Evolutionary conservation across 2,113 vertebrate species (phyloP).

Genomic region (Myrmecobius fasciatus): DNA sequence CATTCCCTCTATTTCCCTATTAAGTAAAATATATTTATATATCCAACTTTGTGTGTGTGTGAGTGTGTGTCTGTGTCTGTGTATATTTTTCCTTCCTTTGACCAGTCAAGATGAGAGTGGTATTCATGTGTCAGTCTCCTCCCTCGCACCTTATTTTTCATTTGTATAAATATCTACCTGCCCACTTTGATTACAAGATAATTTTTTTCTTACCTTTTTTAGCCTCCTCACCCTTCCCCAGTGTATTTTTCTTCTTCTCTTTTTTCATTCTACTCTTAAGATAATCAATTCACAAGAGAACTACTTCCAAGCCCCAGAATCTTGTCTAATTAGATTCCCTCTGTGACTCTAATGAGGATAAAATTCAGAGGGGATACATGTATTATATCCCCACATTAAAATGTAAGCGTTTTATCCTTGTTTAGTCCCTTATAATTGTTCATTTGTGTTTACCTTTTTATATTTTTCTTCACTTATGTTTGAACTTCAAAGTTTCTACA

Average conservation of each 20-base stretch:
- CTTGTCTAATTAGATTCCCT: background rate
- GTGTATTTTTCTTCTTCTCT: background rate
- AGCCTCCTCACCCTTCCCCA: background rate
- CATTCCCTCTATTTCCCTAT: background rate
- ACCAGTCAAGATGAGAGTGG: background rate
- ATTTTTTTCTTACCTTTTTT: background rate
- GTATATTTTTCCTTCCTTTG: background rate
- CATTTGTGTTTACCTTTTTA: background rate
- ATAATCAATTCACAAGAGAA: background rate
- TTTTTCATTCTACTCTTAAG: background rate
- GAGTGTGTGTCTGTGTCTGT: too few relatives aligned
- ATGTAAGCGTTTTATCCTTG: background rate
- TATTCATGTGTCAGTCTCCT: background rate
- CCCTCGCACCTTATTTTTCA: background rate
- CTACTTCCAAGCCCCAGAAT: background rate
- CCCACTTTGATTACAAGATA: background rate
- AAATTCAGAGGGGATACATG: background rate
- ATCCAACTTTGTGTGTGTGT: too few relatives aligned
- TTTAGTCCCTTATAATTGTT: background rate
- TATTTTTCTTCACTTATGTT: background rate
- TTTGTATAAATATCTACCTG: background rate
- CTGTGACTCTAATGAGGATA: background rate
- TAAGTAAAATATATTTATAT: too few relatives aligned
- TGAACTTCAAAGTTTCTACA: background rate
- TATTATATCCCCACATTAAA: background rate